These are phyloP conservation scores for Drosophila navojoa DNA, from an alignment of 1,140 invertebrate species.

Conservation along the genomic window DNA sequence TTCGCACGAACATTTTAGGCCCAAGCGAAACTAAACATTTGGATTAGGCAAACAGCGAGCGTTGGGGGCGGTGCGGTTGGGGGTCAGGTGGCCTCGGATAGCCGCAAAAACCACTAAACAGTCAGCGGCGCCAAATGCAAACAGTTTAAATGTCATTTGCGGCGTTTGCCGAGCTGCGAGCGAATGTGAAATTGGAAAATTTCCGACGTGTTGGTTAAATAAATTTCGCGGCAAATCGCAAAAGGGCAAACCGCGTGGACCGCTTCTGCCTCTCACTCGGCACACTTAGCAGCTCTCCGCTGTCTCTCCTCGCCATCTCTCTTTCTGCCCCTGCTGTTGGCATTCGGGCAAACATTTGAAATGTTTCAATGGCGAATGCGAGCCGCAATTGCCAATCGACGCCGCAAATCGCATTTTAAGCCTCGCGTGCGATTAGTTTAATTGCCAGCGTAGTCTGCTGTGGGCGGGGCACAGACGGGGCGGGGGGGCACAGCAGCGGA, in stretches of 20 bases:
- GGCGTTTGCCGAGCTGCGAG: conserved; percentile 2
- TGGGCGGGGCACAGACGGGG: background rate
- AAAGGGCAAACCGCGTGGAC: conserved; percentile 30
- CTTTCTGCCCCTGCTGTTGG: background rate
- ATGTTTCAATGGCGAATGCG: conserved; percentile 20
- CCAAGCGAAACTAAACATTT: conserved; percentile 73
- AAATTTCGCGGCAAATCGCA: conserved; percentile 67
- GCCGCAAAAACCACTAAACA: conserved; percentile 69
- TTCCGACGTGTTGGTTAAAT: conserved; percentile 52
- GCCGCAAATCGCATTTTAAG: conserved; percentile 83
- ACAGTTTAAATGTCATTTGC: conserved; percentile 66
- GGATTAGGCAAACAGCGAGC: conserved; percentile 49
- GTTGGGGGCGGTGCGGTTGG: background rate
- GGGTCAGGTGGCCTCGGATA: background rate
- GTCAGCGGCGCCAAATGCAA: conserved; percentile 57
- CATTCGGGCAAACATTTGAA: conserved; percentile 8
- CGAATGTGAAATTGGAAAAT: conserved; percentile 30
- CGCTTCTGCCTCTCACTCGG: background rate
- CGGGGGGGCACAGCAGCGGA: no score
- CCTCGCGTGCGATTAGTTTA: conserved; percentile 83
- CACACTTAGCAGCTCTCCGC: no score
- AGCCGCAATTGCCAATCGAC: conserved; percentile 67
- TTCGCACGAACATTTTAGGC: background rate
- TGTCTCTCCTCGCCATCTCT: background rate
- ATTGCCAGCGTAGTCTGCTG: conserved; percentile 59